Evolutionary conservation across 2,797 vertebrate genomes (phyloP), one percentile per base, ranked within the genome.

Genomic region (Enteromius treurensis): DNA sequence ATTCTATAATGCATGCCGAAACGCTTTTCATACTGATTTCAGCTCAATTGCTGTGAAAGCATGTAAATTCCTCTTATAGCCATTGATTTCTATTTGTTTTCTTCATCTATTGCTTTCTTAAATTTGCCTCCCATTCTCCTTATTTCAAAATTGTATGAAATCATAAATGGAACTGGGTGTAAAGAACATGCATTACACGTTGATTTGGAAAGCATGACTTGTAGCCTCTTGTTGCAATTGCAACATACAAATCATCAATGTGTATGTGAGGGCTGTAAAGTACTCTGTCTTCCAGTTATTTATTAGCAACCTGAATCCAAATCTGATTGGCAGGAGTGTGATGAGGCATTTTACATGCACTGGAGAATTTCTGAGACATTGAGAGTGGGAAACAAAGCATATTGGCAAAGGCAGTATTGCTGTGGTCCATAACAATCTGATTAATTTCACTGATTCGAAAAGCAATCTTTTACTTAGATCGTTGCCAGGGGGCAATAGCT

Each of bases 311-410:
- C 49, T 68, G 9, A 53, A 53, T 34, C 21, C 14, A 79, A 53
- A 69, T 79, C 14, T 60, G 37, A 23, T 45, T 80, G 17, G 26
- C 60, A n/a, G 17, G 42, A 65, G 65, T 80, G 37, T 80, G 37
- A 26, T 4, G 4, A 45, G 70, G 34, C 37, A 58, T 47, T 71
- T 70, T 58, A 71, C 8, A 47, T 47, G 11, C 49, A 21, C 17
- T 80, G n/a, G 17, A 7, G 64, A 58, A 58, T n/a, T n/a, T n/a
- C n/a, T n/a, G n/a, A 15, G 21, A 15, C 77, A 26, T 17, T 37
- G n/a, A 69, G 64, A 34, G 34, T 55, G 26, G 14, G 49, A 55
- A 64, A 53, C 23, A 45, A 58, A 58, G 23, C 62, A 58, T 32
- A 23, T 23, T 78, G 29, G 9, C 29, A 79, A 7, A 45, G 37